Conservation (phyloP, 2,113 vertebrate species). For the Poecile atricapillus region DNA sequence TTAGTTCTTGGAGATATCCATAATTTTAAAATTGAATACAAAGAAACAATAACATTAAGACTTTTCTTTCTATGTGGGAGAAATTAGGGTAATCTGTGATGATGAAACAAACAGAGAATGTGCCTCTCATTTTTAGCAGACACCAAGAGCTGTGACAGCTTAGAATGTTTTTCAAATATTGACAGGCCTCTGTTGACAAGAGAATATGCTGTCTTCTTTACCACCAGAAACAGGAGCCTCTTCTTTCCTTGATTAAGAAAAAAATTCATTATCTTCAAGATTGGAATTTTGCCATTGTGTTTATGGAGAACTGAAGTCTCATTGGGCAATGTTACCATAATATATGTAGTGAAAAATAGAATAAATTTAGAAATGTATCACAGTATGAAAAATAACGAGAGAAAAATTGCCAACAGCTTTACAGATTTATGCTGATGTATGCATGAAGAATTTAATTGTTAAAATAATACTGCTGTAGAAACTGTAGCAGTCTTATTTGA, state of each 20-base stretch:
- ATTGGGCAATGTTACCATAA: not conserved
- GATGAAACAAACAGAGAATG: not conserved
- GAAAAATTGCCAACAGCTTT: not conserved
- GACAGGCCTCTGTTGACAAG: not conserved
- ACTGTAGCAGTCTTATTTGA: not conserved
- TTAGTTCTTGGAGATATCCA: not conserved
- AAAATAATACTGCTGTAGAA: not conserved
- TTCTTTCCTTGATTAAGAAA: not conserved
- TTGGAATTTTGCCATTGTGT: not conserved
- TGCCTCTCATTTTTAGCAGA: not conserved
- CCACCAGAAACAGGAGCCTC: not conserved
- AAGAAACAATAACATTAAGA: not conserved
- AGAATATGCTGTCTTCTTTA: not conserved
- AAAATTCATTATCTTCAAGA: not conserved
- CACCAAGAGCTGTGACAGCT: not conserved
- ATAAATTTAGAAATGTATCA: not conserved
- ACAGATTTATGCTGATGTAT: not conserved
- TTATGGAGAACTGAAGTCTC: not conserved
- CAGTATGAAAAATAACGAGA: not conserved
- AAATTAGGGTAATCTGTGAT: not conserved
- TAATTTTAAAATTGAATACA: not conserved
- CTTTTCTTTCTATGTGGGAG: not conserved
- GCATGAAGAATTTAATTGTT: not conserved
- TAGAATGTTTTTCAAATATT: not conserved
- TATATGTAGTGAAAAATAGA: not conserved